phyloP scores from a whole-genome alignment of 2,888 invertebrate genomes.

The Tenthredo distinguenda region DNA sequence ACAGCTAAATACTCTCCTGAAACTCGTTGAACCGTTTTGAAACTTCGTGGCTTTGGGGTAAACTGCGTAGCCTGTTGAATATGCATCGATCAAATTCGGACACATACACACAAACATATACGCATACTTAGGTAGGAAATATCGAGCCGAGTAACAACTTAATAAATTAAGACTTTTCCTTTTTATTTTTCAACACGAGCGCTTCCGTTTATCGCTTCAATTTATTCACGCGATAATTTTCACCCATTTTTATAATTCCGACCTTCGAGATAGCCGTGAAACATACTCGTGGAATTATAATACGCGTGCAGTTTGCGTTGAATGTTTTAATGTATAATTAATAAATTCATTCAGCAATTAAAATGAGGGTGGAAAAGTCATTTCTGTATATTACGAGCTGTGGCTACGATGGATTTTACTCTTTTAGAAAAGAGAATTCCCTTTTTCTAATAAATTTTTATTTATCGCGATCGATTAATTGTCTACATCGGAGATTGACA shows the following conservation, averaged over 20 bases:
- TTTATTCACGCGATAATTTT: not conserved
- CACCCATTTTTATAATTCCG: not conserved
- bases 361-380: not conserved
- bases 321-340: not conserved
- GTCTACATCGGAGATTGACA: not conserved
- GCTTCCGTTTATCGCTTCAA: not conserved
- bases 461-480: not conserved
- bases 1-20: not conserved
- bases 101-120: not conserved
- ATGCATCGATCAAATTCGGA: not conserved
- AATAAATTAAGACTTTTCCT: not conserved
- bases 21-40: not conserved
- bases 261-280: not conserved
- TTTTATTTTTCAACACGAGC: not conserved
- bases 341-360: not conserved
- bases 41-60: not conserved
- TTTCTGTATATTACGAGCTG: not conserved
- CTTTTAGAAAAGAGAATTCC: not conserved
- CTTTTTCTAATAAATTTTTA: not conserved
- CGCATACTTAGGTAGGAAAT: not conserved
- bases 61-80: slow-evolving; percentile 12
- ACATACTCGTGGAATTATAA: not conserved
- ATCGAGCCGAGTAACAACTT: not conserved
- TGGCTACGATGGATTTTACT: not conserved
- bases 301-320: not conserved